Base-by-base conservation (phyloP, 2,113 vertebrate species). In the Cephalopholis sonnerati region DNA sequence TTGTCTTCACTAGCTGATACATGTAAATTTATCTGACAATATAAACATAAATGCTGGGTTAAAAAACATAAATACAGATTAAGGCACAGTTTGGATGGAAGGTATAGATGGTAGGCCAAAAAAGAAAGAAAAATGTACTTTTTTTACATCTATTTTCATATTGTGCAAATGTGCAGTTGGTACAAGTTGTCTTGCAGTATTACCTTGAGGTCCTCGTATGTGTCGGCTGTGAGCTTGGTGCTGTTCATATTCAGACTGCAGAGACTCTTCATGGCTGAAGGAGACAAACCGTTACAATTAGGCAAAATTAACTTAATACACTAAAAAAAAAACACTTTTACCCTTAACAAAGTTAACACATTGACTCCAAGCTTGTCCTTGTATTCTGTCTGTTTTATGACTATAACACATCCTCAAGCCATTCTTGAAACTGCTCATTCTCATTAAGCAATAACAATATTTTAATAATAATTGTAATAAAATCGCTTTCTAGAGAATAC, bases 171-270 rank as follows among this genome's bases (percentile, higher is more conserved):
- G 22, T 46, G 24, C 7, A 53, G 46, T 22, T 15, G 9, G 2
- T 13, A 3, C 15, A 58, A 32, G 51, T 17, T 11, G 48, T 27
- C 3, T 24, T 36, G 63, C 27, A 54, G 27, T 44, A 1, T 90
- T 95, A 99, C 98, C 98, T 99, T 99, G 83, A 99, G 97, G 95
- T 99, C 98, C 91, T 99, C 98, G 0, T 99, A 99, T n/a, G 98
- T 99, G 93, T 99, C 98, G 0, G 97, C 98, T 6, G 98, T 99
- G 87, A 99, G 97, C 94, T 99, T 99, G 92, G 98, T 99, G 95
- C 98, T 99, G 94, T 99, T 99, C 98, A 99, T 99, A 78, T 99
- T 99, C 93, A 99, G 94, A 88, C 98, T 99, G 94, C 98, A 99
- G 89, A 99, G 96, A 90, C 97, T 99, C 94, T 99, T 99, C 98